These are phyloP conservation scores for Nomada flava DNA, from an alignment of 2,888 invertebrate genomes.

Conservation along the genomic window DNA sequence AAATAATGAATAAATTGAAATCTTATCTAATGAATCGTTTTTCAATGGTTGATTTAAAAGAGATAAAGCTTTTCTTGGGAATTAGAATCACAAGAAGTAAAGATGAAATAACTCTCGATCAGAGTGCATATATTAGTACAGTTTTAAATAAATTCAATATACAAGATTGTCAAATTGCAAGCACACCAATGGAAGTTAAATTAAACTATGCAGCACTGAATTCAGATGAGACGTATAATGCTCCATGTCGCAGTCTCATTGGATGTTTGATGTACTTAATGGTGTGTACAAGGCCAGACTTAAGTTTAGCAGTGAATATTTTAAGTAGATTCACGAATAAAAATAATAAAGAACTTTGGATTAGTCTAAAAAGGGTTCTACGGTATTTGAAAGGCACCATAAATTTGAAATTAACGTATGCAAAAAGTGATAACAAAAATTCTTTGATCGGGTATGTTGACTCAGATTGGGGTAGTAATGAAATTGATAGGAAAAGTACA, in stretches of 20 bases:
- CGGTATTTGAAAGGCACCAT: constrained; percentile 6
- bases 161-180: constrained; percentile 1
- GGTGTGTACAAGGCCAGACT: neutral
- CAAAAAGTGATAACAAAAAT: neutral
- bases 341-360: constrained; percentile 8
- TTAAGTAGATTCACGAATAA: constrained; percentile 4
- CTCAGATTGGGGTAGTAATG: constrained; percentile 1
- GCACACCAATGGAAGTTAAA: neutral
- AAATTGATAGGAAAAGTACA: neutral
- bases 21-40: constrained; percentile 3
- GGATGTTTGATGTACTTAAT: neutral
- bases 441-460: constrained; percentile 1
- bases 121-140: constrained; percentile 1
- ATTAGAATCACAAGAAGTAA: constrained; percentile 2
- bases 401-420: constrained; percentile 5
- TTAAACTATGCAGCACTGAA: constrained; percentile 1
- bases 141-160: constrained; percentile 1
- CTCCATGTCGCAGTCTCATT: neutral
- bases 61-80: constrained; percentile 1
- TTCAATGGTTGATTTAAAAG: constrained; percentile 2
- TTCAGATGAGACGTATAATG: constrained; percentile 6
- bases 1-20: neutral
- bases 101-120: constrained; percentile 1
- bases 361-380: neutral
- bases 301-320: constrained; percentile 1